Evolutionary conservation across 2,888 invertebrate species (phyloP).

Genomic region (Aethes cnicana): DNA sequence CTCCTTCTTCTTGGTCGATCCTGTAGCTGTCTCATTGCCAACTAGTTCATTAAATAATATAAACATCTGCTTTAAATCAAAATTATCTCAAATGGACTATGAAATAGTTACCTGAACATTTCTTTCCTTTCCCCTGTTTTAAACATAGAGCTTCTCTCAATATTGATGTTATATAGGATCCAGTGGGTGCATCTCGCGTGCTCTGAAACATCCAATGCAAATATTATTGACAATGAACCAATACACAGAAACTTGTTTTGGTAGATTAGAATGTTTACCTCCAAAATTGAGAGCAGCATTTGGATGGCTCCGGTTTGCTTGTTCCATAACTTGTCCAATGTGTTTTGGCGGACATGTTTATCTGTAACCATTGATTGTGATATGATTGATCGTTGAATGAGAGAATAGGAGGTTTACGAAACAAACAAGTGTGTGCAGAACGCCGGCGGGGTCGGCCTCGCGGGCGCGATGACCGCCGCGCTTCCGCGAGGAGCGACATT

Average conservation of each 20-base stretch:
- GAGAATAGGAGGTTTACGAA: conserved; percentile 2
- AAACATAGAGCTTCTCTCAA: conserved; percentile 83
- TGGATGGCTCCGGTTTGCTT: conserved; percentile 80
- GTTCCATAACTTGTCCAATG: conserved; percentile 82
- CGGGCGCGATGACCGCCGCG: conserved; percentile 30
- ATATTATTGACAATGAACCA: too few relatives aligned
- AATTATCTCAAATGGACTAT: not conserved
- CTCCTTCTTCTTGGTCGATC: conserved; percentile 66
- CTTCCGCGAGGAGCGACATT: conserved; percentile 50
- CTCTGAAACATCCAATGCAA: conserved; percentile 78
- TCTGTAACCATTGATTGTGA: conserved; percentile 64
- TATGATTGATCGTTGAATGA: conserved; percentile 25
- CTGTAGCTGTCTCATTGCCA: conserved; percentile 55
- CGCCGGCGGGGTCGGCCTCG: conserved; percentile 33
- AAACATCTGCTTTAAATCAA: not conserved
- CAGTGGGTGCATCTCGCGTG: conserved; percentile 78
- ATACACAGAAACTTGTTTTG: too few relatives aligned
- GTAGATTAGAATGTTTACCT: conserved; percentile 72
- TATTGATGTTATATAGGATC: conserved; percentile 81
- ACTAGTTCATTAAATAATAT: conserved; percentile 47
- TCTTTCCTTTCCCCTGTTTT: conserved; percentile 79
- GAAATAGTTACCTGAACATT: conserved; percentile 61
- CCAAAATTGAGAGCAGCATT: conserved; percentile 79
- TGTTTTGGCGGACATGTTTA: conserved; percentile 80
- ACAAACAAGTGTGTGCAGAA: not conserved